Base-by-base conservation (phyloP, 1,140 invertebrate species). In the Papilio polytes region DNA sequence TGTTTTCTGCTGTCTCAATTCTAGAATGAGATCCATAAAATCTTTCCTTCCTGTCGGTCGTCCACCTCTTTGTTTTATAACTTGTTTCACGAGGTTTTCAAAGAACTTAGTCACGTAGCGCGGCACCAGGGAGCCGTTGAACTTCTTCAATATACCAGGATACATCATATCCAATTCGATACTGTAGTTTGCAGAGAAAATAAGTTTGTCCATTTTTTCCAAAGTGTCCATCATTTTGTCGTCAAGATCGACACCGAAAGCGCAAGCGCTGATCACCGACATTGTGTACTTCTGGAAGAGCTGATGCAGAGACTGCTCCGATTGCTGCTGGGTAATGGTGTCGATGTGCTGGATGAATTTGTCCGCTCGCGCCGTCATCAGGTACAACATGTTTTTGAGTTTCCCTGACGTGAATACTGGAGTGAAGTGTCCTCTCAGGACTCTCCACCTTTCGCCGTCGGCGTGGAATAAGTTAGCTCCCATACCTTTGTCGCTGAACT, bases 401-500 rank as follows among this genome's bases (percentile, higher is more conserved):
- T 96, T 96, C 0, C 94, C 95, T 1, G 96, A 95, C 0, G 96
- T 96, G 83, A 97, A 96, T 2, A 96, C 90, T 1, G 96, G 95
- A 3, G 95, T 93, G 0, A 96, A 83, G 73, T 95, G 95, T 22
- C 84, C 87, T 31, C 96, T 87, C 4, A 96, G 84, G 26, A 92
- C 85, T 51, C 94, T 95, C 96, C 96, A 96, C 31, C 87, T 90
- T 84, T 92, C 88, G 0, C 92, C 93, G 46, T 94, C 90, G 7
- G 95, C 82, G 59, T 84, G 87, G 46, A 95, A 92, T 22, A 95
- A 53, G 12, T 90, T 89, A 0, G 82, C 88, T 7, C 94, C 90
- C 0, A 96, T 78, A 0, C 94, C 95, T 85, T 96, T 95, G 3
- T 93, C 91, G 80, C 95, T 93, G 15, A 92, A 86, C 44, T 89